Base-by-base conservation (phyloP, 2,888 invertebrate species). In the Eristalinus sepulchralis region DNA sequence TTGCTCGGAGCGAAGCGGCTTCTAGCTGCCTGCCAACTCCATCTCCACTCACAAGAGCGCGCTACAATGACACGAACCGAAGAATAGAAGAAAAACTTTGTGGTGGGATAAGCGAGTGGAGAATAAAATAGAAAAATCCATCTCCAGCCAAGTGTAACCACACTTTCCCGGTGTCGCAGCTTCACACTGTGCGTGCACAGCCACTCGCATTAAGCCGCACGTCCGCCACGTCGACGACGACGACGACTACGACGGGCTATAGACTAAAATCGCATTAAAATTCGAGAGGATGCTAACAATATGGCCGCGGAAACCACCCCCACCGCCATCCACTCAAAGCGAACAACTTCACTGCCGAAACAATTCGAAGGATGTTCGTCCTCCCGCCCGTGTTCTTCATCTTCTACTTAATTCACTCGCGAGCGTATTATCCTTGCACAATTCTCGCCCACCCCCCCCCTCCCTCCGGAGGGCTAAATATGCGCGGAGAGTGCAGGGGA, bases 381-480 rank as follows among this genome's bases (percentile, higher is more conserved):
- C 82, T 79, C 73, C 68, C 60, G 24, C 64, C 55, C 27, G 17
- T 36, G 22, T 20, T 68, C 17, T 68, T 57, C 33, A 17, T 67
- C 24, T 75, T 67, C 67, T 60, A 36, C 84, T 71, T 84, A 76
- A 84, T 81, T 84, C 71, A 81, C 84, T 76, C 71, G 76, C 76
- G 71, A 81, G 76, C 34, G 84, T 71, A 71, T 80, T 84, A 84
- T 81, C 80, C 81, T 84, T 84, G 81, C 47, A 76, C 55, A 76
- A 72, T 79, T 27, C 55, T 55, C 62, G 53, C 13, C 39, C 36
- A n/a, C 62, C 4, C 47, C 36, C 13, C 39, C 17, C 33, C 36
- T 24, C 5, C 4, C 17, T 11, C 20, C 33, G 1, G n/a, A 11
- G 27, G 27, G 27, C 27, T 20, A 17, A 2, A 11, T 77, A 62